These are phyloP conservation scores for Muscicapa adusta DNA, from an alignment of 2,113 vertebrate genomes.

Conservation along the genomic window DNA sequence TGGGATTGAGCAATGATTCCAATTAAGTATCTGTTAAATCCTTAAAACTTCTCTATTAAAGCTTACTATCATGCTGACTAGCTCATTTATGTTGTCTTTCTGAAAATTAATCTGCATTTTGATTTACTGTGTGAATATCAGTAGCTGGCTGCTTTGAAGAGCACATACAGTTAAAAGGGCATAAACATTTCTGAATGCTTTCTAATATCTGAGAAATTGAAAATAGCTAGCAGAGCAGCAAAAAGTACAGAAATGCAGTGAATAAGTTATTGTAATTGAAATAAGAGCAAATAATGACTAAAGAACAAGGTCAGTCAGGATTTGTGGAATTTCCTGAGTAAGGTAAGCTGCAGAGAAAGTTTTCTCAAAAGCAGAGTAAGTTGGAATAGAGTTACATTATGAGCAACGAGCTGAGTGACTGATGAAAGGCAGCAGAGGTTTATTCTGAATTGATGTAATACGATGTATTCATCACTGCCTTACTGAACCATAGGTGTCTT, in stretches of 20 bases:
- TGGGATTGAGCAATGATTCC: background rate
- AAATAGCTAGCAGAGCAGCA: background rate
- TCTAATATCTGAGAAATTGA: background rate
- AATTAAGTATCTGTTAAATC: background rate
- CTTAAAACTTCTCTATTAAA: background rate
- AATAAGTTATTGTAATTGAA: background rate
- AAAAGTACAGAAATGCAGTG: background rate
- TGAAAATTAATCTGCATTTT: background rate
- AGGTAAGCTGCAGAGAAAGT: background rate
- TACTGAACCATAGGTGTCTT: background rate
- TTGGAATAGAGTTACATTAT: background rate
- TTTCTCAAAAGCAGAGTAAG: background rate
- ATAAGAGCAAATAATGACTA: background rate
- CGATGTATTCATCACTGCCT: background rate
- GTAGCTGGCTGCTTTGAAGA: background rate
- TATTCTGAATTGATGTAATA: background rate
- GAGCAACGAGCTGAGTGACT: background rate
- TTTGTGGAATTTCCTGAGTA: background rate
- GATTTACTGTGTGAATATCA: background rate
- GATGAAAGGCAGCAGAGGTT: background rate
- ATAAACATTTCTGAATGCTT: background rate
- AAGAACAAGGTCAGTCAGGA: background rate
- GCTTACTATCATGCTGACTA: background rate
- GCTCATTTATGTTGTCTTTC: background rate
- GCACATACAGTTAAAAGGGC: background rate